Evolutionary conservation across 2,888 invertebrate species (phyloP).

Genomic region (Tipula lateralis): DNA sequence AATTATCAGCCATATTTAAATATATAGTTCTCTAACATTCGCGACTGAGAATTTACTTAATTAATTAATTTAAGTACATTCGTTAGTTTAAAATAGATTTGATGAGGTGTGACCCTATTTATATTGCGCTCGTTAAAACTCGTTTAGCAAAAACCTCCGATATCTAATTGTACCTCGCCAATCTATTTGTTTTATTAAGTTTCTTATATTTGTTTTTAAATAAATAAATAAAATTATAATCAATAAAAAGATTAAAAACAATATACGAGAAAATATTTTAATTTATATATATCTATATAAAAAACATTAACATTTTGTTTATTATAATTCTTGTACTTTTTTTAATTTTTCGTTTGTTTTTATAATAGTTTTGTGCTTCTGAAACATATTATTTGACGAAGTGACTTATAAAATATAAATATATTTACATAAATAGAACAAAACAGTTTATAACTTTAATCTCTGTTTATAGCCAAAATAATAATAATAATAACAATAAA

Average conservation of each 20-base stretch:
- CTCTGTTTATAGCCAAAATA: background rate
- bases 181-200: background rate
- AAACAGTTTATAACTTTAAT: background rate
- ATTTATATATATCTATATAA: background rate
- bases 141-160: background rate
- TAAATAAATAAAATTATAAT: slow-evolving; percentile 20
- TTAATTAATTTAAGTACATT: background rate
- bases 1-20: background rate
- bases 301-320: slow-evolving; percentile 2
- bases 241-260: background rate
- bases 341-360: background rate
- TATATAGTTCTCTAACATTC: background rate
- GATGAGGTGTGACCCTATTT: background rate
- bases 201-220: background rate
- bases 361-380: background rate
- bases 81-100: background rate
- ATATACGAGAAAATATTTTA: background rate
- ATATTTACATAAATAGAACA: background rate
- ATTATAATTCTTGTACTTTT: background rate
- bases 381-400: background rate
- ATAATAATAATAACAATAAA: too few relatives aligned
- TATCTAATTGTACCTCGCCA: background rate
- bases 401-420: background rate
- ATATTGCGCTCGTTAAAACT: background rate
- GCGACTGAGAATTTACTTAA: background rate